Evolutionary conservation across 30 jellyfish, hydroid and myxozoan species (phyloP).

Genomic region (Morbakka virulenta): DNA sequence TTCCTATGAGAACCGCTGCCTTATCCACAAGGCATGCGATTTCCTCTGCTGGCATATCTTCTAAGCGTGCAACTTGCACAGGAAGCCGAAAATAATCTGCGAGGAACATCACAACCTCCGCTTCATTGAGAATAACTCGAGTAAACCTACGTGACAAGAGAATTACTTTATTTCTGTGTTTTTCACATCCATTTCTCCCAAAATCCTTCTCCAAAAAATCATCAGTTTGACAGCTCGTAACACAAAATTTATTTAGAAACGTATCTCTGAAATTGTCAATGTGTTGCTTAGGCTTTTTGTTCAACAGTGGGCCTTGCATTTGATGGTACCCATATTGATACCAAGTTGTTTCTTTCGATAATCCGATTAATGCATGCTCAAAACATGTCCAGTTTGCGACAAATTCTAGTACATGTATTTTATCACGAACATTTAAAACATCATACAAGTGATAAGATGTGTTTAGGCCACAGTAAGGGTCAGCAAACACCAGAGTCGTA

Average conservation of each 20-base stretch:
- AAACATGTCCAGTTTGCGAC: constrained; percentile 54
- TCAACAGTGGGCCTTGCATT: constrained; percentile 73
- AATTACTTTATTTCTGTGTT: constrained; percentile 11
- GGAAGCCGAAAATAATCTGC: constrained; percentile 56
- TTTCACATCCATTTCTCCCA: not conserved
- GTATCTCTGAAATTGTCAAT: not conserved
- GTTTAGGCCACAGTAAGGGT: no score
- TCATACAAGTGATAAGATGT: constrained; percentile 51
- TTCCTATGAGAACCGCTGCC: constrained; percentile 75
- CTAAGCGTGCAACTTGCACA: constrained; percentile 41
- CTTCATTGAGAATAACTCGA: constrained; percentile 62
- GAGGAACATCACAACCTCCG: constrained; percentile 55
- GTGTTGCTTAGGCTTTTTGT: not conserved
- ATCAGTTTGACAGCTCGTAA: no score
- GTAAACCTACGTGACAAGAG: constrained; percentile 62
- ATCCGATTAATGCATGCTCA: constrained; percentile 70
- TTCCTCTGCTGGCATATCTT: constrained; percentile 14
- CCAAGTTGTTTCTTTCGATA: constrained; percentile 85
- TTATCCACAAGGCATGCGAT: constrained; percentile 26
- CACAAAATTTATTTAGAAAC: not conserved
- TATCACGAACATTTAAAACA: not conserved
- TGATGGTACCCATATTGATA: constrained; percentile 83
- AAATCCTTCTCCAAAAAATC: not conserved
- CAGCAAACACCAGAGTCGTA: constrained; percentile 45
- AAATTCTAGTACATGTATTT: constrained; percentile 5